Evolutionary conservation across 2,797 vertebrate species (phyloP).

Genomic region (Eupleurogrammus muticus): DNA sequence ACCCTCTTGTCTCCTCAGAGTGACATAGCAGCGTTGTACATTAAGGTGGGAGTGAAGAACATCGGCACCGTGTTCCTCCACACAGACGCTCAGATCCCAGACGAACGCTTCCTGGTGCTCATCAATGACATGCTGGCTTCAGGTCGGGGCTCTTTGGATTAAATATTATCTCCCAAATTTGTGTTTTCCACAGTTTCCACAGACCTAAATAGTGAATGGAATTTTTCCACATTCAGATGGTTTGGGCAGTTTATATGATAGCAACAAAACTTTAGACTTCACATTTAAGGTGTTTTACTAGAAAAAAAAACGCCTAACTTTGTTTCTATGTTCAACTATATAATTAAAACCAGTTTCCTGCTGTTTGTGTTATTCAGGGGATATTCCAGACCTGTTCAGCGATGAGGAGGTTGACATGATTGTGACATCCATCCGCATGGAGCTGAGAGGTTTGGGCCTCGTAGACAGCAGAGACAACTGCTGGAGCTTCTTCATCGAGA

Average conservation of each 20-base stretch:
- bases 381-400: constrained; percentile 84
- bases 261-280: not conserved
- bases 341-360: not conserved
- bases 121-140: constrained; percentile 86
- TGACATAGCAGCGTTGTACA: constrained; percentile 86
- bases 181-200: not conserved
- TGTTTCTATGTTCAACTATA: not conserved
- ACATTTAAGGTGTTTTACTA: not conserved
- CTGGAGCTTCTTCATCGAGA: constrained; percentile 86
- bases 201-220: not conserved
- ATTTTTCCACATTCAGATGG: not conserved
- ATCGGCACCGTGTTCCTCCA: constrained; percentile 83
- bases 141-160: constrained; percentile 68
- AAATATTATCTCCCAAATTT: constrained; percentile 6
- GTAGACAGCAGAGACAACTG: constrained; percentile 84
- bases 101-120: constrained; percentile 84
- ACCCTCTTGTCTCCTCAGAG: constrained; percentile 72
- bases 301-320: no score
- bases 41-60: constrained; percentile 86
- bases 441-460: constrained; percentile 81
- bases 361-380: constrained; percentile 63
- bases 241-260: not conserved
- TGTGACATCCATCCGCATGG: constrained; percentile 81
- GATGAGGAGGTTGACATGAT: constrained; percentile 83
- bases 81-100: constrained; percentile 82